These are phyloP conservation scores for Ectropis crepuscularia DNA, from an alignment of 2,888 invertebrate genomes.

Conservation along the genomic window DNA sequence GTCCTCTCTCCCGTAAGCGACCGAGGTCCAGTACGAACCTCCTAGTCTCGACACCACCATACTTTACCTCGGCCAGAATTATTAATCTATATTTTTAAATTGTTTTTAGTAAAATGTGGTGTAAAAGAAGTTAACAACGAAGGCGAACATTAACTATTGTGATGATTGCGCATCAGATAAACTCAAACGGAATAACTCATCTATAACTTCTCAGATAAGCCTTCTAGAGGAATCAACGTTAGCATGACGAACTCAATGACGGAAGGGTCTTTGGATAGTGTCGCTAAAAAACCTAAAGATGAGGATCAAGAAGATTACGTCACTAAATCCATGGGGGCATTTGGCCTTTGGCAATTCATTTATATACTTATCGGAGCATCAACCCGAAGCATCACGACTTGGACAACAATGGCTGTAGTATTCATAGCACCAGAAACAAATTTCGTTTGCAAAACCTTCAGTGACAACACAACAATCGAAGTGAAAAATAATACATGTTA, in stretches of 20 bases:
- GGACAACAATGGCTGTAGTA: conserved; percentile 55
- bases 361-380: conserved; percentile 43
- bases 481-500: conserved; percentile 58
- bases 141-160: too few species aligned
- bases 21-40: too few species aligned
- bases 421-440: conserved; percentile 60
- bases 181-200: too few species aligned
- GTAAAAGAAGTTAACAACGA: too few species aligned
- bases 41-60: too few species aligned
- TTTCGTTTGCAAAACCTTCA: conserved; percentile 54
- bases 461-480: conserved; percentile 40
- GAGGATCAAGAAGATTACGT: conserved; percentile 58
- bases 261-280: background rate
- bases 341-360: conserved; percentile 59
- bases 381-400: conserved; percentile 52
- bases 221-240: background rate
- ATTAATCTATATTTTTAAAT: too few species aligned
- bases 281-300: conserved; percentile 21
- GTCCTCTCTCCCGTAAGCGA: too few species aligned
- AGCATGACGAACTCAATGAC: conserved; percentile 6
- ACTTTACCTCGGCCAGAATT: too few species aligned
- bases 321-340: conserved; percentile 58
- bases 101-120: too few species aligned
- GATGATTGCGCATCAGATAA: too few species aligned
- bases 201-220: background rate